These are phyloP conservation scores for Parambassis ranga DNA, from an alignment of 2,797 vertebrate genomes.

Conservation along the genomic window DNA sequence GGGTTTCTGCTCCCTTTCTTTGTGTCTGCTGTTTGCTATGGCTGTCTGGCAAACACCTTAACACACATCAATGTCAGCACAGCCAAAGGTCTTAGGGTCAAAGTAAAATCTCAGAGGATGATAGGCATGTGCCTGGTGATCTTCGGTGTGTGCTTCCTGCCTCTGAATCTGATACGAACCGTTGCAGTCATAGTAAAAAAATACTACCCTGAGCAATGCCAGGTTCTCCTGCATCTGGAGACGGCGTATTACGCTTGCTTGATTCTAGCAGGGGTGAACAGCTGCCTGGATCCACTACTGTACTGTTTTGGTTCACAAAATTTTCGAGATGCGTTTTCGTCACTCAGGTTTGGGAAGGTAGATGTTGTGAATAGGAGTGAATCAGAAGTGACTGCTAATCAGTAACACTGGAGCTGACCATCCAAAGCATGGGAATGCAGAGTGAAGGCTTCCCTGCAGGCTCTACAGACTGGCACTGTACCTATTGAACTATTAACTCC, in stretches of 20 bases:
- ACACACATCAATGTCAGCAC: constrained; percentile 61
- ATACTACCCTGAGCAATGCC: constrained; percentile 40
- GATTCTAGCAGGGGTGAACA: constrained; percentile 72
- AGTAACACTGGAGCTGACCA: neutral
- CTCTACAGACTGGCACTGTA: no score
- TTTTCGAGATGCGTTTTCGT: constrained; percentile 59
- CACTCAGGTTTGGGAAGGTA: constrained; percentile 30
- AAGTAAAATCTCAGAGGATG: constrained; percentile 74
- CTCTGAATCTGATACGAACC: constrained; percentile 71
- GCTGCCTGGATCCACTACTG: constrained; percentile 74
- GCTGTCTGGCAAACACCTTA: constrained; percentile 60
- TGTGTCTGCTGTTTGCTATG: constrained; percentile 61
- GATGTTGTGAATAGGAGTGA: constrained; percentile 40
- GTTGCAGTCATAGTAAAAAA: constrained; percentile 51
- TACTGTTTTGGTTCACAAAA: constrained; percentile 70
- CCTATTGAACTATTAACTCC: no score
- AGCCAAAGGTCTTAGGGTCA: constrained; percentile 62
- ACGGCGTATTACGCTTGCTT: constrained; percentile 63
- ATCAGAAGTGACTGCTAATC: constrained; percentile 48
- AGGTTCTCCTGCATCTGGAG: constrained; percentile 42
- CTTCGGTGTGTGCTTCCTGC: constrained; percentile 75
- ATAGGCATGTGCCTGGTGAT: constrained; percentile 69
- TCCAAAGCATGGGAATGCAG: no score
- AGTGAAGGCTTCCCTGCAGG: no score
- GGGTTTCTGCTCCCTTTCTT: constrained; percentile 74